Conservation (phyloP, 92 coral and sea anemone species). For the Umimayanthus chanpuru region DNA sequence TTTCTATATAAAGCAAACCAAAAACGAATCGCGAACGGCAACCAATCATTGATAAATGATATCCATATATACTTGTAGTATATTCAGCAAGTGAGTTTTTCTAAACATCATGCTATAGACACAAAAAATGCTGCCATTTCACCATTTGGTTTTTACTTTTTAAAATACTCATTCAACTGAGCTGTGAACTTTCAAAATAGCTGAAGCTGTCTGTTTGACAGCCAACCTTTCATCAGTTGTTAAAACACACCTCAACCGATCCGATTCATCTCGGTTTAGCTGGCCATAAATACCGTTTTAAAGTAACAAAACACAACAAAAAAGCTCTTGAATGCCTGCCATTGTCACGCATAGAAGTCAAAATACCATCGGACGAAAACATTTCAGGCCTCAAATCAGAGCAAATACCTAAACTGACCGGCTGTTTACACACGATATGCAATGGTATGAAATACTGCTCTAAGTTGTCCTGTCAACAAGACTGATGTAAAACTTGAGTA, state of each 20-base stretch:
- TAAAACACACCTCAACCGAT: neutral
- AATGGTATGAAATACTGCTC: neutral
- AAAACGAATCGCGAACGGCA: neutral
- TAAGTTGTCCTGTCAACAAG: neutral
- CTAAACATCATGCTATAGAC: neutral
- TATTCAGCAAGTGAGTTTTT: neutral
- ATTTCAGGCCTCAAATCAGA: conserved; percentile 19
- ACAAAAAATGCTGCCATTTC: neutral
- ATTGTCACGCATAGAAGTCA: conserved; percentile 20
- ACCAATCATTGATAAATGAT: neutral
- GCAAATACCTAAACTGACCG: neutral
- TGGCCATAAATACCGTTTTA: neutral
- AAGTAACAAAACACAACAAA: neutral
- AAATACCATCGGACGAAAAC: conserved; percentile 31
- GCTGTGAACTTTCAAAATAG: neutral
- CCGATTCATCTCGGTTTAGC: neutral
- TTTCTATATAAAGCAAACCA: neutral
- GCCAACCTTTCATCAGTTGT: conserved; percentile 36
- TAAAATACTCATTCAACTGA: neutral
- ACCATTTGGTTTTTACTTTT: neutral
- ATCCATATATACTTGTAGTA: neutral
- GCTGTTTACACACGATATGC: neutral
- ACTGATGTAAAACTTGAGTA: neutral
- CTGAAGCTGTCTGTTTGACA: neutral
- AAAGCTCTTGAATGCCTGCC: neutral